A percentile compares a stretch with the other conserved stretches of the same genome.
Evolutionary conservation across 2,113 vertebrate species (phyloP).

Genomic region (Cyphomyrus discorhynchus): DNA sequence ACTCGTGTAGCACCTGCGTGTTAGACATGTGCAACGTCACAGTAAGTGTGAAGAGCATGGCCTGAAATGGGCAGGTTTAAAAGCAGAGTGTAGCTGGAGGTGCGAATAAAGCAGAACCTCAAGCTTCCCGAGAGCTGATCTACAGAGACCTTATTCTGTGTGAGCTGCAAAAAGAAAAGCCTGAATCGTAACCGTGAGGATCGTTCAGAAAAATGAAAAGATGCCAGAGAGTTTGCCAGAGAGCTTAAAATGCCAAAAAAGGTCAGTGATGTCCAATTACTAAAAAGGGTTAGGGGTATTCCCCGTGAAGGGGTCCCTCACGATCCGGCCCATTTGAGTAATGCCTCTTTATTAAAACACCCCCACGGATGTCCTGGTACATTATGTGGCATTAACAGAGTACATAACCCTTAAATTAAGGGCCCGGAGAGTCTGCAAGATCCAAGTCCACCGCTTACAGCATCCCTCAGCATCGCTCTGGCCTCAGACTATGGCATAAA

Average conservation of each 20-base stretch:
- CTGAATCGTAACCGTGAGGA: neutral
- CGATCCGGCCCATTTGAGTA: neutral
- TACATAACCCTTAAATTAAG: neutral
- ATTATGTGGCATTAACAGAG: neutral
- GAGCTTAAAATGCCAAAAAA: neutral
- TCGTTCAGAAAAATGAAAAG: neutral
- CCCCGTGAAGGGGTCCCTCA: neutral
- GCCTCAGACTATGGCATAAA: neutral
- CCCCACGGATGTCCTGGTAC: neutral
- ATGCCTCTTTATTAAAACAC: neutral
- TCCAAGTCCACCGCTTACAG: neutral
- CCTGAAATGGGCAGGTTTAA: neutral
- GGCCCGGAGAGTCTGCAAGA: neutral
- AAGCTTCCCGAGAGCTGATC: neutral
- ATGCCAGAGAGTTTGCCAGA: neutral
- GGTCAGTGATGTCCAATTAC: neutral
- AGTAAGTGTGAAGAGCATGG: neutral
- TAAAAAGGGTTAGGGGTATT: neutral
- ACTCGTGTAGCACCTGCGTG: neutral
- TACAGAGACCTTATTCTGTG: neutral
- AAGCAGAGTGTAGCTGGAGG: neutral
- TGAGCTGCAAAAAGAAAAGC: neutral
- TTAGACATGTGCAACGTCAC: neutral
- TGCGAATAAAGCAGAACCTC: neutral
- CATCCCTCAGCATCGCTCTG: neutral